These are phyloP conservation scores for Lithophane socia DNA, from an alignment of 2,888 invertebrate genomes.

Conservation along the genomic window DNA sequence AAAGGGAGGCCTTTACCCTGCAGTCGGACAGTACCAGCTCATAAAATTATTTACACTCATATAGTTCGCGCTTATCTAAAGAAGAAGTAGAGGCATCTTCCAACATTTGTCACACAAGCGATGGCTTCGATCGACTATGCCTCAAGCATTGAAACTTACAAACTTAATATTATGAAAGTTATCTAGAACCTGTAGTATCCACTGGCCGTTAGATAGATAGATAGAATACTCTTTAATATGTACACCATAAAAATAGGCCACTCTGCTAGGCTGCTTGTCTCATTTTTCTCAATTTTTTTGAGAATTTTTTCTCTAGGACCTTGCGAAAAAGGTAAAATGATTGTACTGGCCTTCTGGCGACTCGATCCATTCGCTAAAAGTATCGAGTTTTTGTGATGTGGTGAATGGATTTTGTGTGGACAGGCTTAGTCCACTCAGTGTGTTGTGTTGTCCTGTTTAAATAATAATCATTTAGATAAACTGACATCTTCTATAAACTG, in stretches of 20 bases:
- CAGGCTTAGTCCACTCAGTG: slow-evolving; percentile 22
- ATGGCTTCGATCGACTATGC: not conserved
- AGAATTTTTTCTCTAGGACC: not conserved
- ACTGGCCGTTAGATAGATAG: too few species aligned
- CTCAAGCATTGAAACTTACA: too few species aligned
- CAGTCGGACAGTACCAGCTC: not conserved
- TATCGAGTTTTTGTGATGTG: not conserved
- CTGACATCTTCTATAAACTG: not conserved
- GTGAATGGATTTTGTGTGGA: slow-evolving; percentile 23
- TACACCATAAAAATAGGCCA: too few species aligned
- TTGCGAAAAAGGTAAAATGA: slow-evolving; percentile 2
- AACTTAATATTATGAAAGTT: too few species aligned
- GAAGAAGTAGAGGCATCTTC: not conserved
- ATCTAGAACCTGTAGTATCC: too few species aligned
- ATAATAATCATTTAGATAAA: slow-evolving; percentile 14
- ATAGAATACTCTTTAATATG: too few species aligned
- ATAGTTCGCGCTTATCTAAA: not conserved
- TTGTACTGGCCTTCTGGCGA: not conserved
- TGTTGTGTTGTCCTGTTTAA: slow-evolving; percentile 12
- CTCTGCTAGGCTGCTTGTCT: too few species aligned
- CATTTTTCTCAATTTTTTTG: not conserved
- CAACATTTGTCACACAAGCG: not conserved
- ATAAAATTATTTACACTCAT: not conserved
- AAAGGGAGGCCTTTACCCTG: not conserved
- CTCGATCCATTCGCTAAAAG: not conserved